These are phyloP conservation scores for Paradoxurus hermaphroditus DNA, from an alignment of 2,113 vertebrate species.

Conservation along the genomic window DNA sequence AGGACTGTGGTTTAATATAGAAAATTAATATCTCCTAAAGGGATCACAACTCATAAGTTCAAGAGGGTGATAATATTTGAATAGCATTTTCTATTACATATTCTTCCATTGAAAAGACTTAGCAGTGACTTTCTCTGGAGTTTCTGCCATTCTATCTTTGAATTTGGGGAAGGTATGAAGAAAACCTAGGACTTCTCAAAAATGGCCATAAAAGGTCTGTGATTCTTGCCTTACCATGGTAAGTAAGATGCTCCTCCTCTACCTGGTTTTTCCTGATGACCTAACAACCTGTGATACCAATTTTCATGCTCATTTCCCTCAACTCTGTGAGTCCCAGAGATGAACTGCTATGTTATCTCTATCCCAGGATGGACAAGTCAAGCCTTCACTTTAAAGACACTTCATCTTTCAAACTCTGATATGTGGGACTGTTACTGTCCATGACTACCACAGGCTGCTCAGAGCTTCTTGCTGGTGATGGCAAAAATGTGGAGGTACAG, in stretches of 20 bases:
- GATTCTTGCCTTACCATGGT: background rate
- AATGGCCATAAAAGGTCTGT: background rate
- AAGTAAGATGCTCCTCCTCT: background rate
- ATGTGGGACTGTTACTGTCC: background rate
- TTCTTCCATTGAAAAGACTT: background rate
- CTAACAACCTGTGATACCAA: background rate
- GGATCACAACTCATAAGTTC: background rate
- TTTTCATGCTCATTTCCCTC: background rate
- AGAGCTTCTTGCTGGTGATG: background rate
- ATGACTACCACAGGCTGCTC: background rate
- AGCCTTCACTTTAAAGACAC: background rate
- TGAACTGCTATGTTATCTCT: background rate
- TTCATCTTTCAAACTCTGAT: background rate
- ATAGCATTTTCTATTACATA: background rate
- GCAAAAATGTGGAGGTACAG: background rate
- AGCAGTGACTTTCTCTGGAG: background rate
- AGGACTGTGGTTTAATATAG: background rate
- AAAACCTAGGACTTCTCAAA: background rate
- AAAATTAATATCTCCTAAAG: background rate
- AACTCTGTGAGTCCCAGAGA: background rate
- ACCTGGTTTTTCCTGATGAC: background rate
- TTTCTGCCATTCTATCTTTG: background rate
- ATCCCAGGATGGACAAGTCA: background rate
- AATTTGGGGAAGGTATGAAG: background rate
- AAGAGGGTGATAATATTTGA: background rate